Base-by-base conservation (phyloP, 1,140 invertebrate genomes). In the Coboldia fuscipes region DNA sequence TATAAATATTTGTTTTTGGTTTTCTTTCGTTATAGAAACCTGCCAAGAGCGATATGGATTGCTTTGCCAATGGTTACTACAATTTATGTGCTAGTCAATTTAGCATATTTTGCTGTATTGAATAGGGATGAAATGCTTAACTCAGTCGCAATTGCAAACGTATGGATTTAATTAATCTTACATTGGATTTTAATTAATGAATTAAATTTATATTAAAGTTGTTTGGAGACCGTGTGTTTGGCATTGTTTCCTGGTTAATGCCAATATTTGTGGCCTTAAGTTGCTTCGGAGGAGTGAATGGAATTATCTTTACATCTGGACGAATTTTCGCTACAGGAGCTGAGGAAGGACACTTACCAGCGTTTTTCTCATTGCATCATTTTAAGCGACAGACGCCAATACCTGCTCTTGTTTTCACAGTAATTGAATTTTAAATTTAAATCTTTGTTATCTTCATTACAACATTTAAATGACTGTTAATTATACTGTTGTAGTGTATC, bases 281-380 rank as follows among this genome's bases (percentile, higher is more conserved):
- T 10, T 74, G 70, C 0, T 77, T 79, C 46, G 86, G 86, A 14
- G 83, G 83, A 12, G 83, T 90, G 0, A 93, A 93, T 51, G 86
- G 88, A 12, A 82, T 89, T 23, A 60, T 93, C 26, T 89, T 93
- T 56, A 90, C 86, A 2, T 83, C 84, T 3, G 78, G 81, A 2
- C 63, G 73, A 44, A 63, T 75, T 4, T 78, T 80, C 44, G 65
- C 73, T 14, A 76, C 69, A 3, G 83, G 81, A 7, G 73, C 79
- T 1, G 72, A 82, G 42, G 74, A 85, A 48, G 77, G 78, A 4
- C 82, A 86, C 52, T 65, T 89, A 52, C 82, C 82, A 0, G 62
- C 66, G 33, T 62, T 86, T 39, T 72, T 88, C 42, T 72, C 78
- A 12, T 70, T 76, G 41, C 74, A 86, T 37, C 78, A 83, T 46